Evolutionary conservation across 2,797 vertebrate genomes (phyloP).

Genomic region (Paramormyrops hopkinsi): DNA sequence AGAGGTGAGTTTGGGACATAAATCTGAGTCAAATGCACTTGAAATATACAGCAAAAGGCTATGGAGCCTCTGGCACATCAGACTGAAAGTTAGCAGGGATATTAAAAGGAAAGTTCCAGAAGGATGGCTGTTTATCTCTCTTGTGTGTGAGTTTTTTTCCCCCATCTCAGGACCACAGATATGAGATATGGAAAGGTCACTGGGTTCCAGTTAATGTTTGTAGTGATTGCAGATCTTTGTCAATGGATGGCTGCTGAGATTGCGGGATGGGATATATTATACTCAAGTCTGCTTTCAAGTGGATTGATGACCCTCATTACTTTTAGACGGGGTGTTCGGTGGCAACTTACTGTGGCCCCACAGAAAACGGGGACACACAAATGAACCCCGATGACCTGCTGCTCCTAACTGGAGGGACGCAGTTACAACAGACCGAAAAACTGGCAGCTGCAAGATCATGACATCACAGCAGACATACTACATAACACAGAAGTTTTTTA

Average conservation of each 20-base stretch:
- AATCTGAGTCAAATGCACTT: neutral
- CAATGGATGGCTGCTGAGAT: constrained; percentile 29
- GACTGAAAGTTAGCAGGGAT: neutral
- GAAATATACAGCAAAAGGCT: neutral
- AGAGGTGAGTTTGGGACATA: neutral
- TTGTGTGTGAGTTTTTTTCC: constrained; percentile 7
- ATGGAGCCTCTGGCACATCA: neutral
- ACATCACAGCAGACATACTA: neutral
- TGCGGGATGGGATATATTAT: constrained; percentile 39
- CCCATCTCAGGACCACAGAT: constrained; percentile 16
- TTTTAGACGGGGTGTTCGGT: constrained; percentile 31
- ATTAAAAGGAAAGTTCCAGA: constrained; percentile 13
- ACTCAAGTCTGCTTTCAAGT: constrained; percentile 31
- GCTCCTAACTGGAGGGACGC: neutral
- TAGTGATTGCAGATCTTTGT: constrained; percentile 40
- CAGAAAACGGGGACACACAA: constrained; percentile 27
- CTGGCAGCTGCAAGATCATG: neutral
- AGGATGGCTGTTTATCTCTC: constrained; percentile 22
- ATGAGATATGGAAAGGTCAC: constrained; percentile 38
- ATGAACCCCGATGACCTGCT: neutral
- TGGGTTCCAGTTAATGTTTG: constrained; percentile 31
- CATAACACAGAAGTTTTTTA: neutral
- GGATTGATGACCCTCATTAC: constrained; percentile 47
- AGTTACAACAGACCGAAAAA: neutral
- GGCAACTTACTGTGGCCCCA: constrained; percentile 31